Base-by-base conservation (phyloP, 2,888 invertebrate species). In the Lasius fuliginosus region DNA sequence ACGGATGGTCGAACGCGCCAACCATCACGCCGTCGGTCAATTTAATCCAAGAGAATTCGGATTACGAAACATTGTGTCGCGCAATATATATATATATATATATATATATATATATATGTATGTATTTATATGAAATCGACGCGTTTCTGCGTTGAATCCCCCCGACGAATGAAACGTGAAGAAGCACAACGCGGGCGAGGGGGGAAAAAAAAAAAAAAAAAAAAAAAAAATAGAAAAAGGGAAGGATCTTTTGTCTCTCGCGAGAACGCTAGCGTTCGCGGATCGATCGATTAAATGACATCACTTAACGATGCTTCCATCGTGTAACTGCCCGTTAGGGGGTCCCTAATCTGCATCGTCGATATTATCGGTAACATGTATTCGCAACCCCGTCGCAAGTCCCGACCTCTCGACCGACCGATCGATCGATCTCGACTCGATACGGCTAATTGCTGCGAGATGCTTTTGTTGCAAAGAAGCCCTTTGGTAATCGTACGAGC, bases 401-500 rank as follows among this genome's bases (percentile, higher is more conserved):
- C 49, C 6, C 49, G 49, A 49, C 49, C 49, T 49, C 53, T 53
- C 46, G 36, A 36, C 36, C 36, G 60, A 33, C 27, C 67, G 23
- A 79, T 69, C 69, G 58, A 69, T 79, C 79, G 79, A 77, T 77
- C 40, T 40, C 40, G 27, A 33, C 69, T 79, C 69, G 60, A 71
- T 71, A 36, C 42, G 46, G 69, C 60, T 36, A 71, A 81, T 60
- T 81, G 71, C 27, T 36, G 46, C 79, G 56, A 71, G 71, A 60
- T 71, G 79, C 79, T 81, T 71, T 81, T 81, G 79, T 81, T 60
- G 79, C 60, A 71, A 81, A 81, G 79, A 81, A 71, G 42, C 60
- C 71, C 60, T 81, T 81, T 71, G 60, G 60, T 71, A 71, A 81
- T 69, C 79, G 23, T 23, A 23, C 23, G 71, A 81, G 79, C 71